Evolutionary conservation across 2,113 vertebrate species (phyloP).

Genomic region (Cololabis saira): DNA sequence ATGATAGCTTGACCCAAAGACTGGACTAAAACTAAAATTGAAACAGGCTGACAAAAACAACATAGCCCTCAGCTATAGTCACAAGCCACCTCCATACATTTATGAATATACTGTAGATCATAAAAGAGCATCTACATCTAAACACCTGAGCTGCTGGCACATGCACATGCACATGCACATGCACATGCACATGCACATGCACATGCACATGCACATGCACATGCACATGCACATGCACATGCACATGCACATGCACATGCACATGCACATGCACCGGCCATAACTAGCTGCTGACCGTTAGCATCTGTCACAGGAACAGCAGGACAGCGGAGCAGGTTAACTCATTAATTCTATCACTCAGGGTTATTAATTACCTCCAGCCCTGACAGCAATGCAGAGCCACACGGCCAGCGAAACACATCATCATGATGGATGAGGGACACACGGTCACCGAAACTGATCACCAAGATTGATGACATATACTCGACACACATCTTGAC

Average conservation of each 20-base stretch:
- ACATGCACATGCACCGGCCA: conserved; percentile 33
- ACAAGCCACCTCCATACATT: neutral
- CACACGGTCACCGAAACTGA: conserved; percentile 79
- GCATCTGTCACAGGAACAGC: conserved; percentile 74
- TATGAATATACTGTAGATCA: conserved; percentile 16
- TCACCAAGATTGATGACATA: conserved; percentile 79
- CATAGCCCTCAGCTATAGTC: neutral
- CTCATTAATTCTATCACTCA: conserved; percentile 70
- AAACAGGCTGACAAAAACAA: too few relatives aligned
- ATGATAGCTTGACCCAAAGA: too few relatives aligned
- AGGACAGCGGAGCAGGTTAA: conserved; percentile 77
- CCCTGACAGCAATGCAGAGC: conserved; percentile 52
- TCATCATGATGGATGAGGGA: conserved; percentile 81
- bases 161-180: too few relatives aligned
- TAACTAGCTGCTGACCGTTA: conserved; percentile 70
- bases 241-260: too few relatives aligned
- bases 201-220: too few relatives aligned
- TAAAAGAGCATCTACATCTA: conserved; percentile 21
- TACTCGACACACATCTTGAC: conserved; percentile 73
- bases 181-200: too few relatives aligned
- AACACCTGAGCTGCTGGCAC: conserved; percentile 54
- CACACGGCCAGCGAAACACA: conserved; percentile 71
- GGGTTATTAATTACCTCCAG: conserved; percentile 76
- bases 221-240: too few relatives aligned
- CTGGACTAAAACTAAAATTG: too few relatives aligned